These are phyloP conservation scores for Silurus meridionalis DNA, from an alignment of 2,113 vertebrate species.

Conservation along the genomic window DNA sequence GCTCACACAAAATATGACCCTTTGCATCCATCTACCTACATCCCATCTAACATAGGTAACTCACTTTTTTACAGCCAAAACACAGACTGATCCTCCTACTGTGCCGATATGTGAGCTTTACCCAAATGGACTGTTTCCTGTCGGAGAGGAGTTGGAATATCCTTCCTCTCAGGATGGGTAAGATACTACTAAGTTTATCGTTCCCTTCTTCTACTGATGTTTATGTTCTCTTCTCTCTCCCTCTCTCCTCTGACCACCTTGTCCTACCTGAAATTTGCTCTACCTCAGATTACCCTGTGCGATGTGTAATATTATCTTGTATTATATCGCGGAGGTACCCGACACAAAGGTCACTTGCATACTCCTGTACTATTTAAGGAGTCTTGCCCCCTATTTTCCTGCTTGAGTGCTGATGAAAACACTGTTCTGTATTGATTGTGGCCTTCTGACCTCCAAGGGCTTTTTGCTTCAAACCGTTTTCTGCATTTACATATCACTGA, in stretches of 20 bases:
- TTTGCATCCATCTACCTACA: not conserved
- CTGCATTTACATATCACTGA: not conserved
- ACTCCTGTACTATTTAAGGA: conserved; percentile 23
- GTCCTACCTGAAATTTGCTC: conserved; percentile 21
- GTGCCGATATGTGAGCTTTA: conserved; percentile 94
- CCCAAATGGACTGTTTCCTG: conserved; percentile 85
- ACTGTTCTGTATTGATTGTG: not conserved
- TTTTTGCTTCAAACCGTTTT: not conserved
- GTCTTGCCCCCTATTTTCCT: not conserved
- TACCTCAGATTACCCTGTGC: conserved; percentile 54
- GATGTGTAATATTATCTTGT: conserved; percentile 52
- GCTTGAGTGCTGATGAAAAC: not conserved
- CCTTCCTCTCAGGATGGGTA: conserved; percentile 94
- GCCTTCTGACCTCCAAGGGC: not conserved
- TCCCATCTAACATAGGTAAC: conserved; percentile 3
- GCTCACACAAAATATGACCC: not conserved
- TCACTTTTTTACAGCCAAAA: conserved; percentile 80
- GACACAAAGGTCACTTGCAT: conserved; percentile 38
- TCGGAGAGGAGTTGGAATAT: conserved; percentile 96
- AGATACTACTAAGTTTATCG: conserved; percentile 56
- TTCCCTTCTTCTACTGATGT: not conserved
- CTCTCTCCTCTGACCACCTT: not conserved
- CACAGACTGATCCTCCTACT: conserved; percentile 95
- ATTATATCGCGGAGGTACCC: conserved; percentile 32
- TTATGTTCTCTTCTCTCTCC: not conserved